Conservation (phyloP, 2,113 vertebrate species). For the Prionailurus bengalensis region DNA sequence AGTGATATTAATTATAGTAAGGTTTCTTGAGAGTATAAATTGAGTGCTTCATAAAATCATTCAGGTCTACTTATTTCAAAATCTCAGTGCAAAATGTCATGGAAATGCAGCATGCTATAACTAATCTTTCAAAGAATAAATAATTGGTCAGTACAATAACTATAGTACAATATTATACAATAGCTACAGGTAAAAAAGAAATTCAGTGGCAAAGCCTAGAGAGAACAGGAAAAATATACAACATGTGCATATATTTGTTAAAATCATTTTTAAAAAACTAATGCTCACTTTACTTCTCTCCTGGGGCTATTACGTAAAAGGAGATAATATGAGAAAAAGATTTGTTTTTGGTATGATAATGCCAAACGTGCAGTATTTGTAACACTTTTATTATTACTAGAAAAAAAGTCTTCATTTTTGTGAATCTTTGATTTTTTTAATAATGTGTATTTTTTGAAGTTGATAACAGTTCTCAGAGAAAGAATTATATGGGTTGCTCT, state of each 20-base stretch:
- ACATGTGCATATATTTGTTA: not conserved
- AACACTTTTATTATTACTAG: not conserved
- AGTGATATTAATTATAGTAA: constrained; percentile 53
- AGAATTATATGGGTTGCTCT: not conserved
- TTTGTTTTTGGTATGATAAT: not conserved
- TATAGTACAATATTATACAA: not conserved
- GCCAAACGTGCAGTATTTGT: not conserved
- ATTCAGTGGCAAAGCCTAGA: not conserved
- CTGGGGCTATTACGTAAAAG: not conserved
- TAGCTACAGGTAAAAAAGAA: not conserved
- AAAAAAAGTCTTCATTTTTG: constrained; percentile 38
- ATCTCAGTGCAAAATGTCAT: not conserved
- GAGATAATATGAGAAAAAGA: not conserved
- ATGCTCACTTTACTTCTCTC: not conserved
- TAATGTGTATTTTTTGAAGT: not conserved
- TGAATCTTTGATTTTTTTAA: not conserved
- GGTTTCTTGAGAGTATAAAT: constrained; percentile 9
- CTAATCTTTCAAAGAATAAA: constrained; percentile 1
- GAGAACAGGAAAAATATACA: not conserved
- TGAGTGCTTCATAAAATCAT: not conserved
- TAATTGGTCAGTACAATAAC: not conserved
- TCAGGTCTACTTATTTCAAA: constrained; percentile 22
- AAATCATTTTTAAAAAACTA: not conserved
- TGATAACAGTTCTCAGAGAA: not conserved
- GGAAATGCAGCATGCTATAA: not conserved